Evolutionary conservation across 1,140 invertebrate species (phyloP).

Genomic region (Oppia nitens): DNA sequence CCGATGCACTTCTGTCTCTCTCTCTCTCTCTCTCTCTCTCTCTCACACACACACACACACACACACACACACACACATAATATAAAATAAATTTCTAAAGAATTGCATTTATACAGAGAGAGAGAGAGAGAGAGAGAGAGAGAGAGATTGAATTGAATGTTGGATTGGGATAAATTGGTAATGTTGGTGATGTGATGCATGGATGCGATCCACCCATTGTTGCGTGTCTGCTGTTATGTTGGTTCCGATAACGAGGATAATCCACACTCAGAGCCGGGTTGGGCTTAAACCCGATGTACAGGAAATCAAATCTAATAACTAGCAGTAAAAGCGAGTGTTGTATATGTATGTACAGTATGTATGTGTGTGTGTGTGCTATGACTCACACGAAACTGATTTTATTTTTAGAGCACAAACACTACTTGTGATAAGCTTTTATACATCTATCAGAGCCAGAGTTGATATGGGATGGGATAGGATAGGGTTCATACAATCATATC

Average conservation of each 20-base stretch:
- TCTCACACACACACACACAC: neutral
- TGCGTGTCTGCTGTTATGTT: neutral
- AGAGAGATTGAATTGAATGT: no score
- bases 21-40: constrained; percentile 4
- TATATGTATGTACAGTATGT: no score
- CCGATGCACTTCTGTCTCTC: neutral
- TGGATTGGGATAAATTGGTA: neutral
- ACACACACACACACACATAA: neutral
- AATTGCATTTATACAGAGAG: no score
- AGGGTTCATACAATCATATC: neutral
- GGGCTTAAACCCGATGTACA: neutral
- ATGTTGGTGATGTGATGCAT: neutral
- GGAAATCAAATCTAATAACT: no score
- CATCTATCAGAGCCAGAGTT: no score
- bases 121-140: no score
- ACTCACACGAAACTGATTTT: neutral
- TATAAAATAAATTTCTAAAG: no score
- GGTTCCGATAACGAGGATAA: no score
- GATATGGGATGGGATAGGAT: neutral
- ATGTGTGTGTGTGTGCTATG: neutral
- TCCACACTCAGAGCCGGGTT: neutral
- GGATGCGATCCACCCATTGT: neutral
- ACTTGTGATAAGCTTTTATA: neutral
- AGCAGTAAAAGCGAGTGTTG: no score
- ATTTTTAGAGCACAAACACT: neutral